Evolutionary conservation across 2,113 vertebrate genomes (phyloP), one percentile per base, ranked within the genome.

Genomic region (Rhizomys pruinosus): DNA sequence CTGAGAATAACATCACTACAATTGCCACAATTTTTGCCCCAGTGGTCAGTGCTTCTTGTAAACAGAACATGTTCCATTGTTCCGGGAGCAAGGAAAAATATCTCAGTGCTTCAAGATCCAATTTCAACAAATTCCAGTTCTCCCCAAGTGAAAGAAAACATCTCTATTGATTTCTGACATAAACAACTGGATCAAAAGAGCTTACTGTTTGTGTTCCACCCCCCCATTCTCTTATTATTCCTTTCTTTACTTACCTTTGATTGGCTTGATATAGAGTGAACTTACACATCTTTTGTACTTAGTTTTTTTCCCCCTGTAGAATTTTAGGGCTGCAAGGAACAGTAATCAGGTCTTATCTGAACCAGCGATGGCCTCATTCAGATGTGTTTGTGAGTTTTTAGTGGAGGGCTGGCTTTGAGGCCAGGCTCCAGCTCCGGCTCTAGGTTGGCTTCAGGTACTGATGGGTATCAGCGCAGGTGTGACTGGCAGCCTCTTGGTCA

Each of bases 81-180:
- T 95, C 93, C 81, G 94, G 89, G 22, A 95, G 92, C 82, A 85
- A 72, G 64, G 10, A 37, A 7, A 76, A 73, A 52, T 44, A 64
- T 71, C 17, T 84, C 77, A 96, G 92, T 92, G 73, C 92, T 66
- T 96, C 64, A 39, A 96, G 96, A 97, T 93, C 81, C 80, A 92
- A 1, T 97, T 97, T 97, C 97, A 97, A 96, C 95, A 96, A 97
- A 96, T 92, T 84, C 87, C 84, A 88, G 79, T 78, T 72, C 78
- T 84, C 42, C 87, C 81, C 88, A 93, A 85, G 72, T 95, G 97
- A 89, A 92, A 96, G 96, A 96, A 97, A 98, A 96, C 0, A 2
- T 80, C 91, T 73, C 77, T 94, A 97, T 96, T 96, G 95, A 97
- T 97, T 98, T 97, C 94, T 95, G 84, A 94, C 96, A 88, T 93